These are phyloP conservation scores for Neosalanx taihuensis DNA, from an alignment of 2,797 vertebrate genomes.

Conservation along the genomic window DNA sequence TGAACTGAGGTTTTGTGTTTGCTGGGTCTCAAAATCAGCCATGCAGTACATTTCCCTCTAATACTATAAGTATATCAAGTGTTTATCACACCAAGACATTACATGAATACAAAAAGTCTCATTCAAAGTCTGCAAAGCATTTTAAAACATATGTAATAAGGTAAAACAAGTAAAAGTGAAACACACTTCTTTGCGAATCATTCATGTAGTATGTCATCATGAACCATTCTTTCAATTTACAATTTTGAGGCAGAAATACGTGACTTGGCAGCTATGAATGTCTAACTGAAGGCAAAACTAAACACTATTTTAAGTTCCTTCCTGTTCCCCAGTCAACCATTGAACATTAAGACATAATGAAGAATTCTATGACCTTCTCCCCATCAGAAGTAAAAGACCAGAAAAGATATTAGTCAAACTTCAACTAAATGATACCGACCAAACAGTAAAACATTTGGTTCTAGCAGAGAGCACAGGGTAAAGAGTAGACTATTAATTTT, in stretches of 20 bases:
- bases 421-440: not conserved
- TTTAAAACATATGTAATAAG: not conserved
- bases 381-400: conserved; percentile 5
- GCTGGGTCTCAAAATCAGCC: not conserved
- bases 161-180: not conserved
- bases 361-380: conserved; percentile 16
- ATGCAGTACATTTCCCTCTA: not conserved
- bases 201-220: conserved; percentile 1
- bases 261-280: conserved; percentile 51
- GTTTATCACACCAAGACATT: not conserved
- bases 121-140: not conserved
- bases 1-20: not conserved
- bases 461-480: not conserved
- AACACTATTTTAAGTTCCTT: conserved; percentile 15
- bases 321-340: conserved; percentile 51
- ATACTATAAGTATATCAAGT: not conserved
- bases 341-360: conserved; percentile 35
- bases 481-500: not conserved
- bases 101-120: not conserved
- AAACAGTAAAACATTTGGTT: not conserved
- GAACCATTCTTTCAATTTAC: conserved; percentile 10
- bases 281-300: conserved; percentile 36
- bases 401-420: not conserved
- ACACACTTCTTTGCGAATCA: not conserved
- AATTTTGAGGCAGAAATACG: conserved; percentile 39